Evolutionary conservation across 2,888 invertebrate genomes (phyloP).

Genomic region (Perdita meconis): DNA sequence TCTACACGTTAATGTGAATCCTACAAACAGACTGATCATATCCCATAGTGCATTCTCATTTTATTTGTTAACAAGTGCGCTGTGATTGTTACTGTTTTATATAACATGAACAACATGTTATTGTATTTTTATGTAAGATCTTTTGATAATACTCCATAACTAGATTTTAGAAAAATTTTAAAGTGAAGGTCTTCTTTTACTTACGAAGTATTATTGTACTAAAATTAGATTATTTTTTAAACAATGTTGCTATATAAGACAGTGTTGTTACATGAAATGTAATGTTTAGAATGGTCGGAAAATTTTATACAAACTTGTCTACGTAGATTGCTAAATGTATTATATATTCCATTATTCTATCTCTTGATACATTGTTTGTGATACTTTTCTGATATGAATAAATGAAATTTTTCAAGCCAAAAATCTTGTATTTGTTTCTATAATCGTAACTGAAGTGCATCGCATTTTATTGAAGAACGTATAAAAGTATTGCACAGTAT

Average conservation of each 20-base stretch:
- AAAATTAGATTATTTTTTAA: conserved; percentile 30
- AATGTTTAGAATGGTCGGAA: conserved; percentile 22
- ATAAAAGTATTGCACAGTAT: too few relatives aligned
- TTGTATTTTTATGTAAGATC: conserved; percentile 54
- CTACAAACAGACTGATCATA: conserved; percentile 56
- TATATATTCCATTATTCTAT: conserved; percentile 37
- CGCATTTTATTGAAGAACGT: too few relatives aligned
- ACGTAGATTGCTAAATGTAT: not conserved
- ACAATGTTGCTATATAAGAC: not conserved
- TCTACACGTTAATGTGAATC: conserved; percentile 36
- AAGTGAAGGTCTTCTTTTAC: conserved; percentile 25
- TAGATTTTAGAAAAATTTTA: conserved; percentile 16
- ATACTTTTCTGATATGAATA: conserved; percentile 54
- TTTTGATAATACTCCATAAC: conserved; percentile 61
- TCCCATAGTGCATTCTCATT: conserved; percentile 59
- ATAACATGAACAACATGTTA: conserved; percentile 39
- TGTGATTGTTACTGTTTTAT: conserved; percentile 68
- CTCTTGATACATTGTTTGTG: conserved; percentile 51
- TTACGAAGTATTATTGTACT: conserved; percentile 30
- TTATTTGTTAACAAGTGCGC: conserved; percentile 66
- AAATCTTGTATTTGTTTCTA: not conserved
- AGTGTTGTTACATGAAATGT: not conserved
- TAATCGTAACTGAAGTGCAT: too few relatives aligned
- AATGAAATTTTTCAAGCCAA: conserved; percentile 21
- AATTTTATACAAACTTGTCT: conserved; percentile 23